phyloP scores from a whole-genome alignment of 2,113 vertebrate genomes.

The Prietella phreatophila region DNA sequence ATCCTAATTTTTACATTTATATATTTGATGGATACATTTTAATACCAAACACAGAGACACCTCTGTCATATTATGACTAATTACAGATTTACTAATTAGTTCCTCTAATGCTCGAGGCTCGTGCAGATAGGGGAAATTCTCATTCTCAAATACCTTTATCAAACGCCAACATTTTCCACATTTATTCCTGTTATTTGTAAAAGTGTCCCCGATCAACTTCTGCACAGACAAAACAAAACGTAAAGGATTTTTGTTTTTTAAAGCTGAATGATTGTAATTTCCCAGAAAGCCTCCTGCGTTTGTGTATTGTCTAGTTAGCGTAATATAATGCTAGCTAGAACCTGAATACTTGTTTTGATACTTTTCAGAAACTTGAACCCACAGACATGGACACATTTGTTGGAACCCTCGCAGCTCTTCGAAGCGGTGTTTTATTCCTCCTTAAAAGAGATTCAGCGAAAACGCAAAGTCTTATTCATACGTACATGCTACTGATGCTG shows the following conservation, averaged over 20 bases:
- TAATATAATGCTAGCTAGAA: neutral
- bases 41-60: neutral
- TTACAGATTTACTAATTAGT: constrained; percentile 11
- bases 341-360: neutral
- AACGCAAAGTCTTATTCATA: too few species aligned
- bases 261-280: neutral
- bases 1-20: neutral
- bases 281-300: neutral
- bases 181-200: neutral
- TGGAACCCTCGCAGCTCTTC: too few species aligned
- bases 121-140: neutral
- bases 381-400: too few species aligned
- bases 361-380: neutral
- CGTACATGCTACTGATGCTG: neutral
- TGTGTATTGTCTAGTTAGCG: neutral
- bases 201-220: neutral
- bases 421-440: too few species aligned
- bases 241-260: neutral
- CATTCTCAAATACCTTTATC: neutral
- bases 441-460: too few species aligned
- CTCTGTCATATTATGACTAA: neutral
- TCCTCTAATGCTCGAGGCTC: neutral
- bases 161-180: neutral
- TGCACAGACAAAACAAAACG: neutral
- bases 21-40: too few species aligned